phyloP scores from a whole-genome alignment of 2,113 vertebrate species.

The Chrysochloris asiatica region DNA sequence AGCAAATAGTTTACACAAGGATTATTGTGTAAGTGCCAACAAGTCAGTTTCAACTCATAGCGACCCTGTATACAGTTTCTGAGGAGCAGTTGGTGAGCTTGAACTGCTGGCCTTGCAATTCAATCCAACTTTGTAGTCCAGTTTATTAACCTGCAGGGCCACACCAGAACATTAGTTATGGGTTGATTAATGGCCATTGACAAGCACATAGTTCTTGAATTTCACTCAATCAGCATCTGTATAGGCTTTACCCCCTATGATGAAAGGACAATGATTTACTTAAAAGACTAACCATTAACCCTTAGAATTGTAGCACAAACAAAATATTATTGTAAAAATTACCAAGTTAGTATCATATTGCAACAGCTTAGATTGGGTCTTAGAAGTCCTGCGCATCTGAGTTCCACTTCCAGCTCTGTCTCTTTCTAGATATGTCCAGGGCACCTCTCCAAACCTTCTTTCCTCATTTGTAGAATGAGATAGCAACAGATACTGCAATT shows the following conservation, averaged over 20 bases:
- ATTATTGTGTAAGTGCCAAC: too few species aligned
- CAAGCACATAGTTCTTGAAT: conserved; percentile 43
- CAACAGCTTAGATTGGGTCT: background rate
- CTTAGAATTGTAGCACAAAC: conserved; percentile 37
- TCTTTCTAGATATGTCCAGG: background rate
- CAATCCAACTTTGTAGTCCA: too few species aligned
- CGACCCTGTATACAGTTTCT: too few species aligned
- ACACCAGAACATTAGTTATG: conserved; percentile 65
- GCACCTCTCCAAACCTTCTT: background rate
- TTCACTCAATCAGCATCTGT: conserved; percentile 56
- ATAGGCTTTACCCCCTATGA: conserved; percentile 20
- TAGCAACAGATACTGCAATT: conserved; percentile 11
- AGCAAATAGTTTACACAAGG: conserved; percentile 47
- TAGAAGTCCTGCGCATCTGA: background rate
- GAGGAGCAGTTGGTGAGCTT: too few species aligned
- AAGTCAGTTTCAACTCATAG: too few species aligned
- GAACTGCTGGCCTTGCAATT: too few species aligned
- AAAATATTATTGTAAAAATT: conserved; percentile 12
- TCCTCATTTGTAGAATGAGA: background rate
- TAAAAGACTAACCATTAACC: conserved; percentile 34
- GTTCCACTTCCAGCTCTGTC: background rate
- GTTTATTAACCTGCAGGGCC: too few species aligned
- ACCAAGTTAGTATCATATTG: background rate
- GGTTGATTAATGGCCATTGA: conserved; percentile 62
- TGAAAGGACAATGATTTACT: conserved; percentile 59